These are phyloP conservation scores for Drosophila kambysellisi DNA, from an alignment of 2,888 invertebrate species.

Conservation along the genomic window DNA sequence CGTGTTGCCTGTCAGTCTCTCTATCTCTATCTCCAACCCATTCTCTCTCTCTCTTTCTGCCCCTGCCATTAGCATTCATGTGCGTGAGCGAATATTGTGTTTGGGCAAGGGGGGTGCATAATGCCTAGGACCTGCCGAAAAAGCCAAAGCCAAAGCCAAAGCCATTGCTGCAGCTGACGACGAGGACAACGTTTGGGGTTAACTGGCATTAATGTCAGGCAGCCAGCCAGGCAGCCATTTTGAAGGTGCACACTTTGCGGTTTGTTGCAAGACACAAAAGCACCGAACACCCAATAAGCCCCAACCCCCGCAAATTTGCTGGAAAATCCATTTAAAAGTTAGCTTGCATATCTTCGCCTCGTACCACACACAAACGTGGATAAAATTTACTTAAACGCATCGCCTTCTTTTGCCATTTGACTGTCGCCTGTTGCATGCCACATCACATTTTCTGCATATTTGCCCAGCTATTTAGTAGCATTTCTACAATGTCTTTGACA, in stretches of 20 bases:
- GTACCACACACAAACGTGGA: constrained; percentile 2
- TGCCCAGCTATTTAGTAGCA: constrained; percentile 41
- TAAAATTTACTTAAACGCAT: constrained; percentile 38
- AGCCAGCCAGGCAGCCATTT: constrained; percentile 65
- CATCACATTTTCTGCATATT: constrained; percentile 21
- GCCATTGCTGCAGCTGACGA: constrained; percentile 70
- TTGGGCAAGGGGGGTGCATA: constrained; percentile 2
- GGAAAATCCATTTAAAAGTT: constrained; percentile 67
- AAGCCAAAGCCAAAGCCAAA: constrained; percentile 61
- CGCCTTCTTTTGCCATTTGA: constrained; percentile 29
- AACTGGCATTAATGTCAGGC: constrained; percentile 81
- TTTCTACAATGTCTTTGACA: constrained; percentile 18
- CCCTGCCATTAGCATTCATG: constrained; percentile 73
- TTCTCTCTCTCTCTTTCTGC: constrained; percentile 1
- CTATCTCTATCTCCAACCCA: neutral
- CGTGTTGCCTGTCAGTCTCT: constrained; percentile 63
- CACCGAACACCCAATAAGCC: neutral
- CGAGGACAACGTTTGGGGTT: constrained; percentile 76
- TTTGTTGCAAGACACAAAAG: constrained; percentile 44
- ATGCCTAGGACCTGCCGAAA: constrained; percentile 55
- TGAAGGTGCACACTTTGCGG: constrained; percentile 69
- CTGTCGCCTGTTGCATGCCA: constrained; percentile 51
- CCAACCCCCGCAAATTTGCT: constrained; percentile 68
- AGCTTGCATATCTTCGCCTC: constrained; percentile 46
- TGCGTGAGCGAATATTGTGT: constrained; percentile 52